These are phyloP conservation scores for Apolygus lucorum DNA, from an alignment of 1,140 invertebrate genomes.

Conservation along the genomic window DNA sequence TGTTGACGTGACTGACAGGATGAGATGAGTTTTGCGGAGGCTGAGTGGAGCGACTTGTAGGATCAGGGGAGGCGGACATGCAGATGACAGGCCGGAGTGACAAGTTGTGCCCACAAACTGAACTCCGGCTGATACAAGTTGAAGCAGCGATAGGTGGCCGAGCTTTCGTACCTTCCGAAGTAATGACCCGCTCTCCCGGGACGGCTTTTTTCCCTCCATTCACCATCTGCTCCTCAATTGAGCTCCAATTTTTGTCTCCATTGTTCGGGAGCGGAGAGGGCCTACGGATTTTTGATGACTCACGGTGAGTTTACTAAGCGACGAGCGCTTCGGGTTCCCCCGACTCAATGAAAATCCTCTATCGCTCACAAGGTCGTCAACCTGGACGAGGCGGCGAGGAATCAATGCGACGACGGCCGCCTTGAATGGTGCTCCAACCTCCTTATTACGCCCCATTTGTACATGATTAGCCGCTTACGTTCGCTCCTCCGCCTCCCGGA, in stretches of 20 bases:
- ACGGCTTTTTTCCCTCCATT: not conserved
- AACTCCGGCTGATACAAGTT: not conserved
- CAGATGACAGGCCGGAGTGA: not conserved
- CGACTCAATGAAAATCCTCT: constrained; percentile 14
- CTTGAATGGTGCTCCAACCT: not conserved
- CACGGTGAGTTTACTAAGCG: constrained; percentile 9
- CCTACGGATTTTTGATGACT: constrained; percentile 8
- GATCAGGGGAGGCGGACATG: not conserved
- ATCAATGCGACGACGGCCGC: constrained; percentile 2
- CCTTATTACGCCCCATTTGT: constrained; percentile 19
- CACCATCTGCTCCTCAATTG: constrained; percentile 20
- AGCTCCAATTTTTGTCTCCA: constrained; percentile 18
- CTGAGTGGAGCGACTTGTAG: not conserved
- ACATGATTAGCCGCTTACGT: constrained; percentile 8
- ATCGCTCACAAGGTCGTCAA: constrained; percentile 10
- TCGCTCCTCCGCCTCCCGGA: too few relatives aligned
- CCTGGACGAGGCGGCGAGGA: not conserved
- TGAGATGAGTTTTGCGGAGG: not conserved
- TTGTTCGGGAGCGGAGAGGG: not conserved
- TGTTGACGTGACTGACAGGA: not conserved
- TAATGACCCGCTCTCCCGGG: constrained; percentile 8
- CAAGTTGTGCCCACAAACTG: constrained; percentile 12
- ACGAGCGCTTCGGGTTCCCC: not conserved
- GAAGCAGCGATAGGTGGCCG: constrained; percentile 8
- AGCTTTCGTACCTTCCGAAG: not conserved